Percentiles rank a stretch among this genome's conserved stretches.
Conservation (phyloP, 2,888 invertebrate genomes). For the Cheilosia vernalis region DNA sequence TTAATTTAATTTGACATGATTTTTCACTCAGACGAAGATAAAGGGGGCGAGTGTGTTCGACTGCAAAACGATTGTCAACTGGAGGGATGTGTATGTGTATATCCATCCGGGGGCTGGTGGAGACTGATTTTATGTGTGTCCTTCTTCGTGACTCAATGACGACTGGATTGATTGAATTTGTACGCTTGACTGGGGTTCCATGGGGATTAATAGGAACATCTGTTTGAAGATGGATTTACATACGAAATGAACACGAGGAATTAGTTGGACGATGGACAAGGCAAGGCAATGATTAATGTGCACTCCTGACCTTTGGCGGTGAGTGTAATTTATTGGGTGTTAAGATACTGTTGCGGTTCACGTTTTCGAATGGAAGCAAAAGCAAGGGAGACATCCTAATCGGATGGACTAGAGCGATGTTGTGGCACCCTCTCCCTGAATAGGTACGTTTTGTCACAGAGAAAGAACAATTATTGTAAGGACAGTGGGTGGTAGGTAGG, state of each 20-base stretch:
- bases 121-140: constrained; percentile 18
- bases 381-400: no score
- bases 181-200: constrained; percentile 40
- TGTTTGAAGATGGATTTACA: constrained; percentile 63
- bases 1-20: constrained; percentile 74
- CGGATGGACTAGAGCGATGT: no score
- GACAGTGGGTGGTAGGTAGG: no score
- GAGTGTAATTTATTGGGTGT: constrained; percentile 54
- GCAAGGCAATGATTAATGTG: constrained; percentile 53
- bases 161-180: constrained; percentile 68
- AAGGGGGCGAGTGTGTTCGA: neutral
- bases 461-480: no score
- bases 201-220: constrained; percentile 47
- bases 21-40: constrained; percentile 62
- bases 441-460: no score
- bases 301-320: constrained; percentile 56
- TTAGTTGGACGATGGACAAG: constrained; percentile 2
- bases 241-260: constrained; percentile 24
- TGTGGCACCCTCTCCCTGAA: no score
- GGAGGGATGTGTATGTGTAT: constrained; percentile 43
- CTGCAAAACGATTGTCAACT: constrained; percentile 33
- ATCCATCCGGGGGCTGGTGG: constrained; percentile 12
- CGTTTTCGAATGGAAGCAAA: no score
- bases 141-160: constrained; percentile 51
- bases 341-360: neutral